Percentiles rank a stretch among this genome's conserved stretches.
These are phyloP conservation scores for Idris sp. DNA, from an alignment of 1,140 invertebrate genomes.

Conservation along the genomic window DNA sequence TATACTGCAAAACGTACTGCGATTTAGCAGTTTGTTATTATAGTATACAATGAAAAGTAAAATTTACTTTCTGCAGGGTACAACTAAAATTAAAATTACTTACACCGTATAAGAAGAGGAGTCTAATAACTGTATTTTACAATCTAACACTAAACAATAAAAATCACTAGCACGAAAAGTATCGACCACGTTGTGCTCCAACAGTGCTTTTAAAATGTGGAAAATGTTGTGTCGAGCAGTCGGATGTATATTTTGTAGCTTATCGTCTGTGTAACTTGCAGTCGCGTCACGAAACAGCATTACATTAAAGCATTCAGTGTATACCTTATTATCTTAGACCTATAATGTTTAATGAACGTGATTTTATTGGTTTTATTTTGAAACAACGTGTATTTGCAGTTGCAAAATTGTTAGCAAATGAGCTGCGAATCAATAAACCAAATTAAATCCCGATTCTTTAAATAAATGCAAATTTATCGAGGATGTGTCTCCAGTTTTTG, in stretches of 20 bases:
- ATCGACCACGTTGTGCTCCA: not conserved
- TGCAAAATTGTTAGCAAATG: conserved; percentile 11
- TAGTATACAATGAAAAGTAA: no score
- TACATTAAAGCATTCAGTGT: conserved; percentile 49
- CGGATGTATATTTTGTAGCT: conserved; percentile 55
- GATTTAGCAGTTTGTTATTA: no score
- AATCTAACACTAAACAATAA: conserved; percentile 30
- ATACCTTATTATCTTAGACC: conserved; percentile 53
- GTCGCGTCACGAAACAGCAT: conserved; percentile 47
- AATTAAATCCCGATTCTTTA: no score
- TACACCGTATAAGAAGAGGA: no score
- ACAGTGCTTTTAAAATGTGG: conserved; percentile 24
- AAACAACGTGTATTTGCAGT: conserved; percentile 13
- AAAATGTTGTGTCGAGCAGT: conserved; percentile 44
- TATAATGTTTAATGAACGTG: conserved; percentile 41
- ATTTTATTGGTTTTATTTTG: conserved; percentile 30
- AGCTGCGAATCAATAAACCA: conserved; percentile 5
- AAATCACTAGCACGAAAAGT: conserved; percentile 37
- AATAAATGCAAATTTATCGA: no score
- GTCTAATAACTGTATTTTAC: conserved; percentile 18
- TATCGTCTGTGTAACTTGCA: conserved; percentile 58
- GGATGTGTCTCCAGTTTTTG: no score
- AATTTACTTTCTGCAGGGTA: no score
- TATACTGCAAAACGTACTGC: no score
- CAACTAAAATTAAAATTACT: no score